Evolutionary conservation across 1,140 invertebrate genomes (phyloP).

Genomic region (Harlomillsia oculata): DNA sequence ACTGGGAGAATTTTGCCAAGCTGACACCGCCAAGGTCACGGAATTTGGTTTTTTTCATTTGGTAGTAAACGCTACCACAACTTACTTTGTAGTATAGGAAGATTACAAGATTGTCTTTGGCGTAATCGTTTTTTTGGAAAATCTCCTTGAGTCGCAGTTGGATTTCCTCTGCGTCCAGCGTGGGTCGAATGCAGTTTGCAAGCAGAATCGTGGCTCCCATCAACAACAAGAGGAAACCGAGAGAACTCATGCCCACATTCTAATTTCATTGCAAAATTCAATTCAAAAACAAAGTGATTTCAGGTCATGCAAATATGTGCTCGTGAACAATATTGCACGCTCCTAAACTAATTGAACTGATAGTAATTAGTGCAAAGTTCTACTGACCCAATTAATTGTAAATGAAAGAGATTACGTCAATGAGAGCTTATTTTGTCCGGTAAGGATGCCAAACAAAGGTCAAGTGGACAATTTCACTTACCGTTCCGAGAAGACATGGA

Average conservation of each 20-base stretch:
- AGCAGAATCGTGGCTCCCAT: conserved; percentile 29
- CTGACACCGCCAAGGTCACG: background rate
- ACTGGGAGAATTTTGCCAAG: background rate
- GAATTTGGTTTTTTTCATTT: background rate
- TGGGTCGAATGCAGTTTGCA: conserved; percentile 16
- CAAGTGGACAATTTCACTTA: too few relatives aligned
- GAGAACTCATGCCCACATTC: conserved; percentile 25
- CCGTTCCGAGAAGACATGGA: conserved; percentile 36
- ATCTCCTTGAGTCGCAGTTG: conserved; percentile 14
- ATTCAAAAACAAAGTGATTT: too few relatives aligned
- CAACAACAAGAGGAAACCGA: conserved; percentile 28
- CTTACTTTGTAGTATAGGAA: conserved; percentile 27
- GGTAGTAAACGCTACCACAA: background rate
- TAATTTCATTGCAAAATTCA: too few relatives aligned
- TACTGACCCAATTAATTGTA: too few relatives aligned
- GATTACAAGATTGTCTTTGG: conserved; percentile 24
- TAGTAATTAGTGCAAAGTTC: too few relatives aligned
- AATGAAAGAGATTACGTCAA: too few relatives aligned
- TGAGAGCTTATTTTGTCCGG: too few relatives aligned
- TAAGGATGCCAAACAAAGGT: too few relatives aligned
- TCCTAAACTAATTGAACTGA: too few relatives aligned
- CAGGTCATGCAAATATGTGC: background rate
- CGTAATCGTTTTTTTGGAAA: conserved; percentile 6
- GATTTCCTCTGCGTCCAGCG: conserved; percentile 12
- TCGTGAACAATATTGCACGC: too few relatives aligned